phyloP scores from a whole-genome alignment of 2,888 invertebrate species.

The Rapana venosa region DNA sequence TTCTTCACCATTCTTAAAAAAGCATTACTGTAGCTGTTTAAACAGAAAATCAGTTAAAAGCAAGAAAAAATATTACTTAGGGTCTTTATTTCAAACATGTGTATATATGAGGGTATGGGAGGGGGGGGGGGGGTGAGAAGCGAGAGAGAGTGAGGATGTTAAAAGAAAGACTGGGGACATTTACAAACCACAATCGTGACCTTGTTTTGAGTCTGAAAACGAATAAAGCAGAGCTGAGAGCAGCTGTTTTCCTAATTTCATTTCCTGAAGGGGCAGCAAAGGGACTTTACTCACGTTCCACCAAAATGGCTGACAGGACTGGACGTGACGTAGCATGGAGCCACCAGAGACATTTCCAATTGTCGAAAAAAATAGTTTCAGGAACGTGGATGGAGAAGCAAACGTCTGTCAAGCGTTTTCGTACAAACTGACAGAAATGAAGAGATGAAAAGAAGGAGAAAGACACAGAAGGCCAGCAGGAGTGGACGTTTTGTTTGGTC shows the following conservation, averaged over 20 bases:
- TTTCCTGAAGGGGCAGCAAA: slow-evolving; percentile 7
- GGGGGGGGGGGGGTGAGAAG: no score
- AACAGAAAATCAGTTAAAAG: no score
- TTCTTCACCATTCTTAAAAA: no score
- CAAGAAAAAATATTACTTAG: no score
- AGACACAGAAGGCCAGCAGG: background rate
- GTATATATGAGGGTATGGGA: no score
- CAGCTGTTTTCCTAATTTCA: background rate
- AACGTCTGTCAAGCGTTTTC: background rate
- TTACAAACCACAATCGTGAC: no score
- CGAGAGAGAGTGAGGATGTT: no score
- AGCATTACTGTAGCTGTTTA: no score
- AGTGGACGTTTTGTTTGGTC: no score
- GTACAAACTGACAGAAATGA: background rate
- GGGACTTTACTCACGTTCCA: slow-evolving; percentile 9
- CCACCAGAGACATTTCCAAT: background rate
- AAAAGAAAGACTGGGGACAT: no score
- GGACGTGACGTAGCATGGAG: slow-evolving; percentile 3
- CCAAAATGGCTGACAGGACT: background rate
- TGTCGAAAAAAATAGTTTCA: background rate
- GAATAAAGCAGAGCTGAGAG: background rate
- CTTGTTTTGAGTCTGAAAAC: background rate
- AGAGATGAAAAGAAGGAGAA: background rate
- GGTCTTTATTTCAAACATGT: no score
- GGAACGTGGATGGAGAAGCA: background rate